These are phyloP conservation scores for Peromyscus eremicus DNA, from an alignment of 2,797 vertebrate species.

Conservation along the genomic window DNA sequence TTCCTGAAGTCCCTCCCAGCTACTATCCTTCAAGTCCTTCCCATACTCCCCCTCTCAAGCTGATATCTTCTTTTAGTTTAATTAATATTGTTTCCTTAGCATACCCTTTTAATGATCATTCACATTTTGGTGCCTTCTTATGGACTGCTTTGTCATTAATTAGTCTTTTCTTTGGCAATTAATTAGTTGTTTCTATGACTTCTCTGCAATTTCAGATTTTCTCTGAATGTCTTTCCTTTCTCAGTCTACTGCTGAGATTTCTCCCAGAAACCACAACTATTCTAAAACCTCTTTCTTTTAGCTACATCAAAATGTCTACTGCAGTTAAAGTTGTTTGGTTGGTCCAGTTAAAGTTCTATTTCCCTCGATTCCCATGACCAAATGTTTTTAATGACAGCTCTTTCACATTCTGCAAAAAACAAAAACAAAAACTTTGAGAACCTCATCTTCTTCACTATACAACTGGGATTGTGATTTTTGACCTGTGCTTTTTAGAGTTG, in stretches of 20 bases:
- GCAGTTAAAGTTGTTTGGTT: background rate
- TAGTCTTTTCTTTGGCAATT: constrained; percentile 29
- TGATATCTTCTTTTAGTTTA: too few species aligned
- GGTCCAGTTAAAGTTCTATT: constrained; percentile 8
- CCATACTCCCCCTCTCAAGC: background rate
- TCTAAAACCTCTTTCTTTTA: background rate
- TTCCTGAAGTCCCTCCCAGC: background rate
- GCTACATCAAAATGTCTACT: constrained; percentile 1
- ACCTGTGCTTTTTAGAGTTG: background rate
- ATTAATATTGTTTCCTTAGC: background rate
- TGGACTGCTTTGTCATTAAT: background rate
- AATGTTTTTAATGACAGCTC: constrained; percentile 41
- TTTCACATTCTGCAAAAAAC: constrained; percentile 21
- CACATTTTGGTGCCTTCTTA: background rate
- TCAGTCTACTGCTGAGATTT: constrained; percentile 1
- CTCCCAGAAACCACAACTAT: background rate
- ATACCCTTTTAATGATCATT: background rate
- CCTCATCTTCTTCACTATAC: constrained; percentile 50
- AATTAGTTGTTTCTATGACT: constrained; percentile 27
- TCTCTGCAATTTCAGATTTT: background rate
- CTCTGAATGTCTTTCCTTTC: constrained; percentile 30
- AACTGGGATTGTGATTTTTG: background rate
- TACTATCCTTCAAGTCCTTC: background rate
- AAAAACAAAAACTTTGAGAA: background rate
- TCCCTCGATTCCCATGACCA: background rate